Percentiles rank a stretch among this genome's conserved stretches.
Conservation (phyloP, 2,888 invertebrate species). For the Drosophila paracracens region DNA sequence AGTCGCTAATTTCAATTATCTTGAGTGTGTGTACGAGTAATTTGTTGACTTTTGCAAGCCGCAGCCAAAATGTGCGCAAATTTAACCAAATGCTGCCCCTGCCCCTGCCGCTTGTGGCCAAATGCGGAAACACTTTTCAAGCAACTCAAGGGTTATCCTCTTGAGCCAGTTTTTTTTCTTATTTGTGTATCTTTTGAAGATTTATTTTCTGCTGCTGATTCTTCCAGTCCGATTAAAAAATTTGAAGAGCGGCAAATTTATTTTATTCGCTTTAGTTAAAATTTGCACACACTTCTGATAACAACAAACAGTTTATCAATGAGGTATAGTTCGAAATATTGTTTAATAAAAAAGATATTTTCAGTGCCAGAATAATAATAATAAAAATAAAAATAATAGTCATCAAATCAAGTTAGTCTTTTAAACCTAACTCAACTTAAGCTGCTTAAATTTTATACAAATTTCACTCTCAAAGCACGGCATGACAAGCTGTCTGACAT, state of each 20-base stretch:
- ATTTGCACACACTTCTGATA: constrained; percentile 11
- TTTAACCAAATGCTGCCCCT: constrained; percentile 27
- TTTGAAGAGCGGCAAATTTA: constrained; percentile 6
- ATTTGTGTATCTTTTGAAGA: constrained; percentile 16
- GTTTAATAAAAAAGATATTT: accelerated
- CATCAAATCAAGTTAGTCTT: background rate
- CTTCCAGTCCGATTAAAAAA: constrained; percentile 36
- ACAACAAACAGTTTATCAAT: accelerated
- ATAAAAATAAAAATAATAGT: background rate
- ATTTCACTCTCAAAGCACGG: accelerated
- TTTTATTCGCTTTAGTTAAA: background rate
- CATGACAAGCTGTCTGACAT: background rate
- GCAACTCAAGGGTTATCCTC: constrained; percentile 12
- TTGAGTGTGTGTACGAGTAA: constrained; percentile 73
- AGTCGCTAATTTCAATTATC: constrained; percentile 79
- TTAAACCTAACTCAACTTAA: background rate
- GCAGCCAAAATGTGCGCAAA: constrained; percentile 43
- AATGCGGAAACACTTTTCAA: constrained; percentile 57
- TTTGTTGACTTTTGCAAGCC: constrained; percentile 67
- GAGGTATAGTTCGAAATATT: background rate
- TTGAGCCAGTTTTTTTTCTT: constrained; percentile 30
- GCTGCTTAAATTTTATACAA: accelerated
- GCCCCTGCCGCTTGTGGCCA: constrained; percentile 3
- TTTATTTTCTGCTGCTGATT: constrained; percentile 30
- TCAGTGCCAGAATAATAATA: background rate